Evolutionary conservation across 2,888 invertebrate species (phyloP).

Genomic region (Drosophila nr. fundita): DNA sequence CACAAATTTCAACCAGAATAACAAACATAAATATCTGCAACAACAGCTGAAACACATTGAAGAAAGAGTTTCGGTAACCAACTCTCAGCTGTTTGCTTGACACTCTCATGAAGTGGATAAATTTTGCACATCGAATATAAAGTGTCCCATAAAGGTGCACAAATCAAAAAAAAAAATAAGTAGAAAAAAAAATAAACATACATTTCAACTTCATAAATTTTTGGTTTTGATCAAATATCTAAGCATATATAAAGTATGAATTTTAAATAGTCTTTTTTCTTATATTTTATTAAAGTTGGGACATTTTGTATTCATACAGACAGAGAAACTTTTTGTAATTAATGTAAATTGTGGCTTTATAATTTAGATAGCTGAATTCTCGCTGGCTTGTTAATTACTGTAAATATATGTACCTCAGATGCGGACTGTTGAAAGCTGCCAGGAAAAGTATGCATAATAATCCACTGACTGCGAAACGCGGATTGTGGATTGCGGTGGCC

Average conservation of each 20-base stretch:
- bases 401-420: neutral
- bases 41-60: neutral
- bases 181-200: no score
- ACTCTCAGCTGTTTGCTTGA: neutral
- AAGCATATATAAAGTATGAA: neutral
- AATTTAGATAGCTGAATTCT: neutral
- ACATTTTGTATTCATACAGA: neutral
- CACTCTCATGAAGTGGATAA: neutral
- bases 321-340: neutral
- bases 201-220: neutral
- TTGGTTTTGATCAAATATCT: neutral
- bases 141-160: neutral
- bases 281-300: neutral
- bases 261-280: neutral
- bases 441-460: neutral
- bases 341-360: neutral
- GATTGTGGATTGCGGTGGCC: slow-evolving; percentile 21
- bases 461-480: neutral
- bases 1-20: neutral
- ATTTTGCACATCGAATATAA: no score
- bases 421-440: neutral
- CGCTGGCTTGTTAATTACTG: neutral
- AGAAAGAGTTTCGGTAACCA: neutral
- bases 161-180: neutral
- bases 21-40: slow-evolving; percentile 1